phyloP scores from a whole-genome alignment of 2,888 invertebrate species.

The Pachydiplax longipennis region DNA sequence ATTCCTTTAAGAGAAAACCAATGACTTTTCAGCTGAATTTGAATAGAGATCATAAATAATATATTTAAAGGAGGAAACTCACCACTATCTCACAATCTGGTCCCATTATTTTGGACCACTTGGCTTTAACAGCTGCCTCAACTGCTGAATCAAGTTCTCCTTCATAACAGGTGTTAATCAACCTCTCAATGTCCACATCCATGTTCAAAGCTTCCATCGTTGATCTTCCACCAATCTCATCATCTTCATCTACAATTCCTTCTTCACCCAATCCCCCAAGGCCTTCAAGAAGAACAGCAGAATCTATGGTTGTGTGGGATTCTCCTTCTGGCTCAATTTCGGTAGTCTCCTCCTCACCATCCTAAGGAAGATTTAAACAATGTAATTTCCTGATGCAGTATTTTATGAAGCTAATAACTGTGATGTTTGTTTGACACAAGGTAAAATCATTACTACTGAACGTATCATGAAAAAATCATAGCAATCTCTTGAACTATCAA shows the following conservation, averaged over 20 bases:
- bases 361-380: slow-evolving; percentile 59
- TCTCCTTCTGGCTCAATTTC: slow-evolving; percentile 78
- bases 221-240: not conserved
- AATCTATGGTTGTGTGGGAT: slow-evolving; percentile 82
- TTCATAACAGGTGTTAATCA: slow-evolving; percentile 61
- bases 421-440: no score
- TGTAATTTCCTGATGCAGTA: no score
- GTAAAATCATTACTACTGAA: no score
- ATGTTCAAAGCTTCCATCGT: slow-evolving; percentile 66
- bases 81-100: slow-evolving; percentile 86
- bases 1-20: no score
- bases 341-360: slow-evolving; percentile 63
- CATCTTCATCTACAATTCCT: not conserved
- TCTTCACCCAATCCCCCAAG: slow-evolving; percentile 50
- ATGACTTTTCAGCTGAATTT: no score
- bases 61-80: slow-evolving; percentile 56
- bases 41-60: not conserved
- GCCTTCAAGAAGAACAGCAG: slow-evolving; percentile 68
- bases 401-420: no score
- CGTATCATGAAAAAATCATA: not conserved
- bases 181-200: slow-evolving; percentile 67
- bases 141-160: slow-evolving; percentile 75
- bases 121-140: slow-evolving; percentile 73
- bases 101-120: slow-evolving; percentile 73
- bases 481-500: no score